phyloP scores from a whole-genome alignment of 2,797 vertebrate genomes.

The Myoxocephalus aenaeus region DNA sequence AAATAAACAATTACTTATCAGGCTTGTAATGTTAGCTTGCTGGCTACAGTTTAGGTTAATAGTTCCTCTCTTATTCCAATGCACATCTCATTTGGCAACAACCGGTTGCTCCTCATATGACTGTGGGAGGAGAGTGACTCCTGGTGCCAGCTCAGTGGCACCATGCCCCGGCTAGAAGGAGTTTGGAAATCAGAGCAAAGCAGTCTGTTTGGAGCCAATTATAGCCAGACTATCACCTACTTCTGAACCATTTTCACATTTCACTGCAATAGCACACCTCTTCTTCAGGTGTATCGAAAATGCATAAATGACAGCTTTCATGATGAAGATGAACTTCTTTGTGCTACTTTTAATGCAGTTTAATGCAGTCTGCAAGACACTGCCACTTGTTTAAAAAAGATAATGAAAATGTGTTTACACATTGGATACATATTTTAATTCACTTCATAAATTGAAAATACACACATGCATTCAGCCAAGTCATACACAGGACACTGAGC shows the following conservation, averaged over 20 bases:
- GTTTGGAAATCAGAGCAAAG: conserved; percentile 64
- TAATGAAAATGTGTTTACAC: background rate
- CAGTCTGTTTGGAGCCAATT: conserved; percentile 47
- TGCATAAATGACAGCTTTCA: background rate
- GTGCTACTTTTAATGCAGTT: background rate
- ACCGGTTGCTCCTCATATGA: conserved; percentile 62
- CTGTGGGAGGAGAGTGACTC: conserved; percentile 57
- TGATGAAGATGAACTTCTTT: background rate
- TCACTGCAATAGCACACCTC: conserved; percentile 1
- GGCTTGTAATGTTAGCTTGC: conserved; percentile 25
- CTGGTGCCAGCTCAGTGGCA: conserved; percentile 52
- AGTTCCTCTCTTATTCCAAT: conserved; percentile 29
- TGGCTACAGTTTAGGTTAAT: conserved; percentile 8
- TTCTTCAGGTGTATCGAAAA: background rate
- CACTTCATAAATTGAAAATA: background rate
- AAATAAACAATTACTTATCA: conserved; percentile 14
- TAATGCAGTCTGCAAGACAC: background rate
- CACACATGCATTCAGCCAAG: background rate
- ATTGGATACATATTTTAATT: background rate
- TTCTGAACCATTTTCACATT: conserved; percentile 37
- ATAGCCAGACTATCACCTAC: conserved; percentile 42
- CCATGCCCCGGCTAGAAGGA: conserved; percentile 39
- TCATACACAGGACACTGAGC: conserved; percentile 6
- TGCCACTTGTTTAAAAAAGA: background rate
- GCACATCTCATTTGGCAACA: conserved; percentile 53